Base-by-base conservation (phyloP, 2,113 vertebrate species). In the Candoia aspera region DNA sequence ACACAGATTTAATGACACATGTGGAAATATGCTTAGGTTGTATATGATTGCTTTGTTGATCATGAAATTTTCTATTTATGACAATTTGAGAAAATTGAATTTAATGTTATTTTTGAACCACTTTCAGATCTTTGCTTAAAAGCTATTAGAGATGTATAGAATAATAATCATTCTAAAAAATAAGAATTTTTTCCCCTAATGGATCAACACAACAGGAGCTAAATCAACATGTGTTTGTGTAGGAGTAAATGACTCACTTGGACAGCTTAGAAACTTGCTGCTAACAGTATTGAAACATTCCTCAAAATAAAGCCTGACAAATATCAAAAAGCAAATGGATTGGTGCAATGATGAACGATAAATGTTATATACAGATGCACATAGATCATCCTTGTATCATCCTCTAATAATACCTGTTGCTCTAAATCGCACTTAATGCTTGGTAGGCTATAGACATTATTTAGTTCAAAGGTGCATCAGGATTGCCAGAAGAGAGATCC, bases 231-330 rank as follows among this genome's bases (percentile, higher is more conserved):
- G 95, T 95, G 94, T 94, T 96, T 95, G 95, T 91, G 96, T 96
- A 96, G 96, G 97, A 96, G 96, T 95, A 86, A 96, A 90, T 97
- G 94, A 97, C 93, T 96, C 96, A 96, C 91, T 96, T 94, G 92
- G 89, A 94, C 94, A 90, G 68, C 93, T 92, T 95, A 93, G 94
- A 94, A 96, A 95, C 93, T 95, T 88, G 94, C 94, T 95, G 93
- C 55, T 94, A 92, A 53, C 86, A 90, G 84, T 91, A 58, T 92
- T 95, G 95, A 94, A 94, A 95, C 95, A 95, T 92, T 73, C 62
- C 90, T 92, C 92, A 92, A 94, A 95, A 90, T 33, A 90, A 90
- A 89, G 60, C 87, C 91, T 94, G 92, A 90, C 93, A 93, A 94
- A 94, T 87, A 84, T 91, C 59, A 79, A 37, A 94, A 92, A 84